These are phyloP conservation scores for Cladorhizidae sp. DNA, from an alignment of 37 sponge, comb jelly and placozoan genomes.

Conservation along the genomic window DNA sequence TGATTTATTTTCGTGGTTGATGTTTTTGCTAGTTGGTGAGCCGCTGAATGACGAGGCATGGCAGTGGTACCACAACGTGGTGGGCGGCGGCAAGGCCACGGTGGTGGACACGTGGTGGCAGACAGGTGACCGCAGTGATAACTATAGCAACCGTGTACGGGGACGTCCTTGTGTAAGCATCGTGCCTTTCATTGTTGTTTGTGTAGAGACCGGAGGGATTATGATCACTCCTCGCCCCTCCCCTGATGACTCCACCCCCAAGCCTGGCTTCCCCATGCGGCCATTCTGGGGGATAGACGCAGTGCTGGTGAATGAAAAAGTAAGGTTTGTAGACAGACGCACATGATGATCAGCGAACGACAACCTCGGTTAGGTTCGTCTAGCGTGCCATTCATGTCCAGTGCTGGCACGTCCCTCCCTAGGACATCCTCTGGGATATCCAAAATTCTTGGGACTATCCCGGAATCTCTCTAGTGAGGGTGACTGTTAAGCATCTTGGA, in stretches of 20 bases:
- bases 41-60: slow-evolving; percentile 94
- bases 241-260: slow-evolving; percentile 65
- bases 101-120: slow-evolving; percentile 99
- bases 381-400: too few relatives aligned
- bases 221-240: slow-evolving; percentile 91
- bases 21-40: slow-evolving; percentile 79
- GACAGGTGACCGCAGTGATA: slow-evolving; percentile 63
- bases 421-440: too few relatives aligned
- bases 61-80: slow-evolving; percentile 88
- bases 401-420: too few relatives aligned
- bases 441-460: too few relatives aligned
- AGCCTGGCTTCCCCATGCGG: slow-evolving; percentile 92
- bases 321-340: slow-evolving; percentile 12
- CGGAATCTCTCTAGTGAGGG: too few relatives aligned
- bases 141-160: neutral
- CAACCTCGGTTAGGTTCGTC: too few relatives aligned
- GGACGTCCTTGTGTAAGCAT: neutral
- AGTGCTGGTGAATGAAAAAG: slow-evolving; percentile 80
- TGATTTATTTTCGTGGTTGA: neutral
- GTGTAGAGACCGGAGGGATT: slow-evolving; percentile 93
- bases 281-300: slow-evolving; percentile 96
- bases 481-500: too few relatives aligned
- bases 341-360: too few relatives aligned
- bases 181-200: neutral
- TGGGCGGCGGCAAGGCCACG: slow-evolving; percentile 83